Evolutionary conservation across 2,113 vertebrate species (phyloP).

Genomic region (Tachuris rubrigastra): DNA sequence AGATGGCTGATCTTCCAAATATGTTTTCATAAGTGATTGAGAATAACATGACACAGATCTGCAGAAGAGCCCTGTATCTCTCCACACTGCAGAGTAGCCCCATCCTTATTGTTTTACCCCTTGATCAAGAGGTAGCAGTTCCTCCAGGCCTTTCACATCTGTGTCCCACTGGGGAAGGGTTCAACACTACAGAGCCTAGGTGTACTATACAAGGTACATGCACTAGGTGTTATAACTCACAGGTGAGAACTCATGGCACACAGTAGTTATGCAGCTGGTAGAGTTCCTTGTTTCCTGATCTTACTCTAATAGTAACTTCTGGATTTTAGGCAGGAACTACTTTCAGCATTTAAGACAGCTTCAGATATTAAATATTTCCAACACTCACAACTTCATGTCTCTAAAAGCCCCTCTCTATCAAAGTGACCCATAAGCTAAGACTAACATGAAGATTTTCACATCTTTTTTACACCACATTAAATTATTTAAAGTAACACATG

Average conservation of each 20-base stretch:
- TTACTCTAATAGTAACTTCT: background rate
- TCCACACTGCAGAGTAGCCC: background rate
- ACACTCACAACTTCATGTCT: accelerated
- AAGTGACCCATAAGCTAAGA: background rate
- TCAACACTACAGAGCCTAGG: background rate
- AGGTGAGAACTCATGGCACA: background rate
- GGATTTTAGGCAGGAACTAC: background rate
- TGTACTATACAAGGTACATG: background rate
- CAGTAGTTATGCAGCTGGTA: background rate
- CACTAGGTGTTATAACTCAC: background rate
- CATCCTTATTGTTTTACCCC: background rate
- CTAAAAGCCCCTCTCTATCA: background rate
- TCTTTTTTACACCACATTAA: background rate
- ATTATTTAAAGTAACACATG: background rate
- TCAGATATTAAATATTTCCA: background rate
- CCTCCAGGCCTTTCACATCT: background rate
- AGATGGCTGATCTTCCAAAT: background rate
- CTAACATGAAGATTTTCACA: background rate
- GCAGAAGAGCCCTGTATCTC: background rate
- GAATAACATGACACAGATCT: background rate
- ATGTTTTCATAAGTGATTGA: background rate
- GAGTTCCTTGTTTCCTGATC: background rate
- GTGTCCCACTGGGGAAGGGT: background rate
- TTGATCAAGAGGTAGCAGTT: background rate
- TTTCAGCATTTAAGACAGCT: background rate